These are phyloP conservation scores for Acrocephalus scirpaceus DNA, from an alignment of 2,797 vertebrate genomes.

Conservation along the genomic window DNA sequence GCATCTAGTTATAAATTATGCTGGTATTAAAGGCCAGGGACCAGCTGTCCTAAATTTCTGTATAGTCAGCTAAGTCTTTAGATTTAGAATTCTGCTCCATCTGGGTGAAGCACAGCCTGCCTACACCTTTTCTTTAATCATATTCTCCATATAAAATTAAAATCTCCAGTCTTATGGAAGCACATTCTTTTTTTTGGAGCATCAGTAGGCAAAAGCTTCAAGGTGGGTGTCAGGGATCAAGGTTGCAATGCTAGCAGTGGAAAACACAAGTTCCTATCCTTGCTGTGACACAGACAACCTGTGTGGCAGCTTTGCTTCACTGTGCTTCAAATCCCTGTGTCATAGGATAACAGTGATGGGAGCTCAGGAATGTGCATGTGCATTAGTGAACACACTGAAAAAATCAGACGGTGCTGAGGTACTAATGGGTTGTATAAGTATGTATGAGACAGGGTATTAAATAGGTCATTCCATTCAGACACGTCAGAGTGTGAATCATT, in stretches of 20 bases:
- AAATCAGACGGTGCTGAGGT: neutral
- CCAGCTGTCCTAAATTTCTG: slow-evolving; percentile 63
- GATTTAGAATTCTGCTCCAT: slow-evolving; percentile 50
- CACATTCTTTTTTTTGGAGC: neutral
- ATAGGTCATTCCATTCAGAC: neutral
- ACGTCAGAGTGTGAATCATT: accelerated
- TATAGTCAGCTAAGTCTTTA: slow-evolving; percentile 49
- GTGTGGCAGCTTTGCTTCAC: neutral
- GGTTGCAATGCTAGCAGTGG: neutral
- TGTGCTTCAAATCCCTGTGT: neutral
- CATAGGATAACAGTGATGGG: neutral
- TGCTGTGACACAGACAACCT: neutral
- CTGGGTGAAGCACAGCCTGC: slow-evolving; percentile 34
- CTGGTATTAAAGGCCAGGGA: slow-evolving; percentile 56
- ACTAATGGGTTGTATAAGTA: neutral
- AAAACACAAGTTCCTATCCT: neutral
- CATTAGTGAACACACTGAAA: neutral
- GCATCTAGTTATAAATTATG: slow-evolving; percentile 52
- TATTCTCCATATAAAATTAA: neutral
- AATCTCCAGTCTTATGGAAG: neutral
- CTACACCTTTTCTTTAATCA: slow-evolving; percentile 57
- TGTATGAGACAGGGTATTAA: neutral
- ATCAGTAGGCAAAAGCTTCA: neutral
- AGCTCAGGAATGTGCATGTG: neutral
- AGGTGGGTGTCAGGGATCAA: neutral